Evolutionary conservation across 1,140 invertebrate genomes (phyloP).

Genomic region (Drosophila parvula): DNA sequence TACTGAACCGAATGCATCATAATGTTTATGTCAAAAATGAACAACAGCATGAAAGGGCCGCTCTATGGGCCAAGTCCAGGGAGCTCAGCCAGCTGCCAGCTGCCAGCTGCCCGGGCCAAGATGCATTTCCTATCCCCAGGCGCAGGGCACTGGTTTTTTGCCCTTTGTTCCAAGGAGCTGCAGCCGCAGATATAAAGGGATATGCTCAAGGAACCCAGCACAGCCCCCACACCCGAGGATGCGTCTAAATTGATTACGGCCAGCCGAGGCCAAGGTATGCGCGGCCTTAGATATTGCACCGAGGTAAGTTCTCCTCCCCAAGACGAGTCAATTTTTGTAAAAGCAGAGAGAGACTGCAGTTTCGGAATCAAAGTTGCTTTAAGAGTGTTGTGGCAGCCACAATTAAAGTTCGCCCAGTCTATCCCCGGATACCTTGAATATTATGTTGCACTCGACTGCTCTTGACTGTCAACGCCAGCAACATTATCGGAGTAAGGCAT

Average conservation of each 20-base stretch:
- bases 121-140: slow-evolving; percentile 57
- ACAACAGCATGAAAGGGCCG: slow-evolving; percentile 68
- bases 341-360: not conserved
- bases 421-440: slow-evolving; percentile 54
- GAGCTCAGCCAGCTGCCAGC: slow-evolving; percentile 31
- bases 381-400: slow-evolving; percentile 27
- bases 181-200: slow-evolving; percentile 32
- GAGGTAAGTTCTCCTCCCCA: not conserved
- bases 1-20: slow-evolving; percentile 81
- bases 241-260: slow-evolving; percentile 74
- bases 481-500: slow-evolving; percentile 37
- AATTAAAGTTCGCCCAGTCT: slow-evolving; percentile 38
- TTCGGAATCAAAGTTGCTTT: slow-evolving; percentile 15
- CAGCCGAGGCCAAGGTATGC: slow-evolving; percentile 33
- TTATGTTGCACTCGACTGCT: slow-evolving; percentile 60
- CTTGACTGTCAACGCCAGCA: slow-evolving; percentile 46
- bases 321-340: not conserved
- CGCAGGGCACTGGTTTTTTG: slow-evolving; percentile 25
- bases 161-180: slow-evolving; percentile 61
- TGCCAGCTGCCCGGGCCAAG: slow-evolving; percentile 28
- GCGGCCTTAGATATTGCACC: slow-evolving; percentile 7
- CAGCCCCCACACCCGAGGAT: slow-evolving; percentile 30
- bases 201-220: slow-evolving; percentile 51
- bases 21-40: slow-evolving; percentile 80
- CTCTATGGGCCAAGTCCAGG: slow-evolving; percentile 32